Evolutionary conservation across 2,888 invertebrate genomes (phyloP).

Genomic region (Lithosia quadra): DNA sequence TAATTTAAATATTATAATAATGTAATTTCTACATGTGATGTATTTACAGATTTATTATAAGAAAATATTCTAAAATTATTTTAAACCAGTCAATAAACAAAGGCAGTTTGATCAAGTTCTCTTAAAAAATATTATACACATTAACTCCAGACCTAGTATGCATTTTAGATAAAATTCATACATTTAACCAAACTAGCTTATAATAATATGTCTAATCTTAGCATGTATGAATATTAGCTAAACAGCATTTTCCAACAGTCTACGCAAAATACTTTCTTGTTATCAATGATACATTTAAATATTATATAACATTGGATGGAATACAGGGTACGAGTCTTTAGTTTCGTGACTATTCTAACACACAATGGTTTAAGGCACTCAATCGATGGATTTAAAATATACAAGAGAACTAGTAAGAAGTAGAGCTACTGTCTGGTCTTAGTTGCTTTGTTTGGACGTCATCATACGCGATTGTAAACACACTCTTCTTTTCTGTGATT

Average conservation of each 20-base stretch:
- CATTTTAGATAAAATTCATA: slow-evolving; percentile 49
- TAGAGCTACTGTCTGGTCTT: slow-evolving; percentile 92
- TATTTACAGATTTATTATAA: slow-evolving; percentile 51
- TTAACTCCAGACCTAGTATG: slow-evolving; percentile 27
- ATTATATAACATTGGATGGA: slow-evolving; percentile 59
- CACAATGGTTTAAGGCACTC: slow-evolving; percentile 71
- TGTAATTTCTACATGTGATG: slow-evolving; percentile 47
- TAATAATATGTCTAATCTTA: slow-evolving; percentile 29
- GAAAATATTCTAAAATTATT: slow-evolving; percentile 64
- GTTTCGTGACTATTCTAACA: slow-evolving; percentile 49
- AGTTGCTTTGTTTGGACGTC: slow-evolving; percentile 95
- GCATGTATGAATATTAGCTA: slow-evolving; percentile 41
- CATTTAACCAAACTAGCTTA: slow-evolving; percentile 43
- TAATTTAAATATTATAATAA: slow-evolving; percentile 72
- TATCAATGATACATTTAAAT: slow-evolving; percentile 38
- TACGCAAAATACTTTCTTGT: slow-evolving; percentile 44
- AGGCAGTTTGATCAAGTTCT: slow-evolving; percentile 72
- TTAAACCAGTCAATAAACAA: slow-evolving; percentile 75
- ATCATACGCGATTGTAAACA: slow-evolving; percentile 97
- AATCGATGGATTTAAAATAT: slow-evolving; percentile 46
- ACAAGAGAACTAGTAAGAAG: slow-evolving; percentile 82
- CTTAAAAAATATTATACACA: slow-evolving; percentile 52
- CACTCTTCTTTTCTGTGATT: slow-evolving; percentile 95
- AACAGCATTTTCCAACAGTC: slow-evolving; percentile 32
- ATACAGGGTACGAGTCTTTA: slow-evolving; percentile 48